Evolutionary conservation across 2,797 vertebrate species (phyloP).

Genomic region (Ptychadena robeensis): DNA sequence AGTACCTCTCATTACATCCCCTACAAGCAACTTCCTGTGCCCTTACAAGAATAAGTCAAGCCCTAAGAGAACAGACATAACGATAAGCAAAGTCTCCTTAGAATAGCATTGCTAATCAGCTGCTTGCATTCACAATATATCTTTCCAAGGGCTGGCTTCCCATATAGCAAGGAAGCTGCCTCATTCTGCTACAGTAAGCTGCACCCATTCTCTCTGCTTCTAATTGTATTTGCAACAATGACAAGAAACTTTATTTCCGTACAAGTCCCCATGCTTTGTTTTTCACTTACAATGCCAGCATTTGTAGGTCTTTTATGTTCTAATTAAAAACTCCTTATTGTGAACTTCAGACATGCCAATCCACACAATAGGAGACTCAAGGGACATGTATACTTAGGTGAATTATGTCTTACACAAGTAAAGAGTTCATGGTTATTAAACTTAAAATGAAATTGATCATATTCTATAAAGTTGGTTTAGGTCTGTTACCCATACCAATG

Average conservation of each 20-base stretch:
- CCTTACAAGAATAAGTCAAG: constrained; percentile 61
- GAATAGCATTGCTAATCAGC: constrained; percentile 53
- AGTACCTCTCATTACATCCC: constrained; percentile 57
- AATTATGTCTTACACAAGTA: constrained; percentile 10
- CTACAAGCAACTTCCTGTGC: constrained; percentile 60
- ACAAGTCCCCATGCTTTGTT: constrained; percentile 54
- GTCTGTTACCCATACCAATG: no score
- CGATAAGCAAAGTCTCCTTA: constrained; percentile 45
- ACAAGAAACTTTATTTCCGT: constrained; percentile 62
- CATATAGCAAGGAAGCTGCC: constrained; percentile 59
- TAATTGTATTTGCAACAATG: constrained; percentile 62
- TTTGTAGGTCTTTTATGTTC: constrained; percentile 45
- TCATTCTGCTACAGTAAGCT: constrained; percentile 47
- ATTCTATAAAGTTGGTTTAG: no score
- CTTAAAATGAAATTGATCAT: no score
- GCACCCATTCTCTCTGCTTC: constrained; percentile 52
- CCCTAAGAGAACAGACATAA: constrained; percentile 33
- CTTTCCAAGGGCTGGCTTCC: constrained; percentile 51
- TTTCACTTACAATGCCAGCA: constrained; percentile 51
- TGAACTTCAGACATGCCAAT: constrained; percentile 26
- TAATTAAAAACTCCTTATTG: constrained; percentile 45
- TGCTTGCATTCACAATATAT: constrained; percentile 48
- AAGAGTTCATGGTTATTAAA: not conserved
- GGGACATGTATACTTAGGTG: constrained; percentile 26
- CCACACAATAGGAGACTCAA: constrained; percentile 26